These are phyloP conservation scores for Podocnemis expansa DNA, from an alignment of 2,113 vertebrate species.

Conservation along the genomic window DNA sequence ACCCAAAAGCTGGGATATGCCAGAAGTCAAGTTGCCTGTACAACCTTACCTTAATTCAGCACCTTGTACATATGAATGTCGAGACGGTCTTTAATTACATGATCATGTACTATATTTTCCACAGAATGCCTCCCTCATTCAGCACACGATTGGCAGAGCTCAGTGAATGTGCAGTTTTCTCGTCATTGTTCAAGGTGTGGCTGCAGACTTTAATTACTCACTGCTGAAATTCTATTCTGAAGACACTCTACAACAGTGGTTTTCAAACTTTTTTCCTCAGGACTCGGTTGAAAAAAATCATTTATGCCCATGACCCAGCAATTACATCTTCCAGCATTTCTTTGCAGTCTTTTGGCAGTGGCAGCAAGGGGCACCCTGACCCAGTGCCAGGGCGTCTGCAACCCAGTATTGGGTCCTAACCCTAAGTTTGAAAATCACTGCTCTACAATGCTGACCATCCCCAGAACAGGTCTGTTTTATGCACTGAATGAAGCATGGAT, in stretches of 20 bases:
- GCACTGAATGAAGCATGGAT: background rate
- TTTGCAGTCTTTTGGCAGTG: no score
- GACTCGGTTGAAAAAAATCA: no score
- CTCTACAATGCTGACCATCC: background rate
- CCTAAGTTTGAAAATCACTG: background rate
- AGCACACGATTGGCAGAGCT: background rate
- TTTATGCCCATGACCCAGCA: no score
- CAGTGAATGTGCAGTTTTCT: background rate
- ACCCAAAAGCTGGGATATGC: slow-evolving; percentile 4
- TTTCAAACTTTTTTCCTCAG: no score
- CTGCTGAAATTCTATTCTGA: background rate
- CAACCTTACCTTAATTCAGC: slow-evolving; percentile 10
- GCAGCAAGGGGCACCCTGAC: no score
- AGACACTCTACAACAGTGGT: no score
- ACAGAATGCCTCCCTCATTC: background rate
- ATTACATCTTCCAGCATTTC: no score
- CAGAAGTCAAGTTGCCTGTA: background rate
- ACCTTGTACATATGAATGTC: background rate
- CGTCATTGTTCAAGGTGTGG: background rate
- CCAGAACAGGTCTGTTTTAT: background rate
- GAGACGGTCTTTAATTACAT: slow-evolving; percentile 7
- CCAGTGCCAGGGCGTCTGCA: no score
- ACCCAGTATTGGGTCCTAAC: no score
- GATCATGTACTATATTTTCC: background rate
- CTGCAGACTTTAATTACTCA: background rate